These are phyloP conservation scores for Diplosoma virens DNA, from an alignment of 23 tunicate species.

Conservation along the genomic window DNA sequence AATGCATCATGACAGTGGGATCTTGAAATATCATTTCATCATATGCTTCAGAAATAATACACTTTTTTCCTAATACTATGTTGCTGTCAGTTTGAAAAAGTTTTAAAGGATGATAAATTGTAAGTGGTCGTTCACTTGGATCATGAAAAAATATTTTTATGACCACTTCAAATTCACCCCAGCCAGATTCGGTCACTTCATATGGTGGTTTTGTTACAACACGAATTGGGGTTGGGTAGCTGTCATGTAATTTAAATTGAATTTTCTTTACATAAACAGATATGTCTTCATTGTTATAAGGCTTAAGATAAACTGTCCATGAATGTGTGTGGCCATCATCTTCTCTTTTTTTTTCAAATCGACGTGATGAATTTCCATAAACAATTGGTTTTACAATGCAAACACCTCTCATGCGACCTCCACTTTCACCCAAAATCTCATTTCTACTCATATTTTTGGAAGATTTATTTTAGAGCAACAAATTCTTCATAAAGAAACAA, in stretches of 20 bases:
- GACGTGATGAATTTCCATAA: conserved; percentile 82
- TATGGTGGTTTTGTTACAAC: conserved; percentile 94
- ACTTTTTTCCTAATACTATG: conserved; percentile 54
- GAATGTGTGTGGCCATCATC: conserved; percentile 98
- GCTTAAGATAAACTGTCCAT: conserved; percentile 92
- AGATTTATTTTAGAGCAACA: too few relatives aligned
- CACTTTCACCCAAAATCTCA: conserved; percentile 60
- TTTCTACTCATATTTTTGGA: conserved; percentile 8
- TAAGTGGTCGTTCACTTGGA: conserved; percentile 60
- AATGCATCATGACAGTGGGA: conserved; percentile 86
- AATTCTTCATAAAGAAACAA: too few relatives aligned
- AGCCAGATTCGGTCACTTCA: conserved; percentile 93
- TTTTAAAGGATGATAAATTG: conserved; percentile 75
- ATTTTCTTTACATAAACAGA: conserved; percentile 92
- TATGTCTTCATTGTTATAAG: conserved; percentile 93
- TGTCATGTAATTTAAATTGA: conserved; percentile 93
- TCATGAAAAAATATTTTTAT: conserved; percentile 93
- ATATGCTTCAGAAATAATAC: conserved; percentile 73
- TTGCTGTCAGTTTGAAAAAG: conserved; percentile 75
- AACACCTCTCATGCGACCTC: conserved; percentile 71
- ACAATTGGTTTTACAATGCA: conserved; percentile 94
- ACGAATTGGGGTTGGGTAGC: conserved; percentile 81
- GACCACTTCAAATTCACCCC: conserved; percentile 97
- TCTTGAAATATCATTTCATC: conserved; percentile 98
- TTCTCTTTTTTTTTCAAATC: conserved; percentile 88